Percentiles rank a stretch among this genome's conserved stretches.
Conservation (phyloP, 1,140 invertebrate genomes). For the Coenobita brevimanus region DNA sequence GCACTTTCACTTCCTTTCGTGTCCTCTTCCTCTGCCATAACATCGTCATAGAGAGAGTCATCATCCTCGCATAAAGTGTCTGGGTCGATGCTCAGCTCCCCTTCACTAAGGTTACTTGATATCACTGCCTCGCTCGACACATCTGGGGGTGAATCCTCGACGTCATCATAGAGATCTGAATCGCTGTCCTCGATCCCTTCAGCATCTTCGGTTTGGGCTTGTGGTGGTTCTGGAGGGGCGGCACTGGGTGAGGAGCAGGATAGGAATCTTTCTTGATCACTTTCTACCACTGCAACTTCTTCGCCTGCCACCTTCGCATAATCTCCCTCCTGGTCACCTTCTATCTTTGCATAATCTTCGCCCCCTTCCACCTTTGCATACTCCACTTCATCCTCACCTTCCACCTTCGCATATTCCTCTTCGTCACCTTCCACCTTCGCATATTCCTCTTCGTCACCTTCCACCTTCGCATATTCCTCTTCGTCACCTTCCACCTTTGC, state of each 20-base stretch:
- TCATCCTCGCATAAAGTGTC: constrained; percentile 20
- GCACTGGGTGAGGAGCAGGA: constrained; percentile 46
- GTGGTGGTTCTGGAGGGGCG: constrained; percentile 13
- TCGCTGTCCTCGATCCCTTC: constrained; percentile 18
- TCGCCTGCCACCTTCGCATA: constrained; percentile 3
- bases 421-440: background rate
- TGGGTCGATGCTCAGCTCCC: constrained; percentile 40
- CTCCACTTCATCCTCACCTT: background rate
- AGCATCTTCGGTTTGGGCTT: background rate
- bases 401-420: background rate
- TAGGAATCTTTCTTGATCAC: constrained; percentile 6
- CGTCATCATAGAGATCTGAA: constrained; percentile 38
- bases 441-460: background rate
- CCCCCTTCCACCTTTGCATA: background rate
- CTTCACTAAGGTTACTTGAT: constrained; percentile 33
- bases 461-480: too few relatives aligned
- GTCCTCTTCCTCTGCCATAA: background rate
- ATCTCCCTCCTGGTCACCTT: background rate
- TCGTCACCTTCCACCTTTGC: too few relatives aligned
- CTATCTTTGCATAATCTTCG: background rate
- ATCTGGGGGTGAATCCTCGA: constrained; percentile 10
- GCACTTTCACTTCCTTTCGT: background rate
- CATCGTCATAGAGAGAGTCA: constrained; percentile 40
- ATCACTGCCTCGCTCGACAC: background rate
- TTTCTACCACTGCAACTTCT: background rate